Evolutionary conservation across 1,140 invertebrate species (phyloP), one percentile per base, ranked within the genome.

Genomic region (Drosophila arawakana): DNA sequence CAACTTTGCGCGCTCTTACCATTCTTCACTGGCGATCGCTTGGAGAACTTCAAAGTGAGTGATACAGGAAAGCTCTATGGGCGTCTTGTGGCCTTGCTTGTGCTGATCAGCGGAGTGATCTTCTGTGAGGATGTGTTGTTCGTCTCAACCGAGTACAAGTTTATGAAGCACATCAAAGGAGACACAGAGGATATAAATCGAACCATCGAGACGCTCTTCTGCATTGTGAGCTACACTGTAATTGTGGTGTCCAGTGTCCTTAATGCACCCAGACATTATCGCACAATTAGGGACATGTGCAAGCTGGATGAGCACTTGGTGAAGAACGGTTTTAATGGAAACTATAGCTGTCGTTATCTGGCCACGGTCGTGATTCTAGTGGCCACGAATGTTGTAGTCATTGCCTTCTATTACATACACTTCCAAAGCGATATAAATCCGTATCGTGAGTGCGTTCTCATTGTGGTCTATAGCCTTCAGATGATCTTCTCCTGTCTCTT

Each of bases 141-240:
- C 34, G 43, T 39, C 0, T 78, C 81, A n/a, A 43, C 54, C 3
- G 63, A 72, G 7, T 89, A 89, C 54, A 73, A 75, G 25, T 7
- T 89, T 52, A 49, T 90, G 44, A 11, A 61, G n/a, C 71, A 70
- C 11, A 18, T 76, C 0, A 81, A 90, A n/a, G 85, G 81, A 0
- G 80, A 89, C 9, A 81, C 84, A 0, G 84, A 89, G 59, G 81
- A 85, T 37, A 89, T 90, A 10, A 89, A 89, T 49, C 59, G 78
- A 5, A 89, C 85, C 15, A 90, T 89, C 10, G 84, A 89, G 72
- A 89, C 84, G 11, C 71, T 89, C 0, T 80, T 89, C 34, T 89
- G 84, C 69, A 90, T 89, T 1, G 39, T 41, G 13, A 90, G 85
- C 55, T 89, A 89, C 13, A 89, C 85, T 4, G 68, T 81, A 54